Conservation (phyloP, 2,888 invertebrate genomes). For the Rhamnusium bicolor region DNA sequence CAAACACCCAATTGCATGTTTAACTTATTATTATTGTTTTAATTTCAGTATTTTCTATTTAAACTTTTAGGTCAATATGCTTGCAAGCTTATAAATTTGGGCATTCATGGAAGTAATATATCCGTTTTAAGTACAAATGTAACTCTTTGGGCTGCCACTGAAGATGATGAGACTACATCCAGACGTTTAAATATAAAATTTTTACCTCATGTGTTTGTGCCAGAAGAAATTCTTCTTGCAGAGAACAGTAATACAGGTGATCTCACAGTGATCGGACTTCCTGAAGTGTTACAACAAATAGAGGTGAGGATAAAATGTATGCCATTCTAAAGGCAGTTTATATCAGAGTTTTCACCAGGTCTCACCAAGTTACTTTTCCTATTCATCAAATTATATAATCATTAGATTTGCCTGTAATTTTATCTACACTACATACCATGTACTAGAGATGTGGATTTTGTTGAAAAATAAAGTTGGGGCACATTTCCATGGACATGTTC, state of each 20-base stretch:
- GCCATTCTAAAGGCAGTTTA: too few relatives aligned
- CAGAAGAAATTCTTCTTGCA: slow-evolving; percentile 55
- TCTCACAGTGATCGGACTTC: slow-evolving; percentile 73
- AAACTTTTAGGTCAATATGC: slow-evolving; percentile 65
- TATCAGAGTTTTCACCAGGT: too few relatives aligned
- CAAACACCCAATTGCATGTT: too few relatives aligned
- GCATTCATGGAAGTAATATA: slow-evolving; percentile 57
- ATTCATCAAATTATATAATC: too few relatives aligned
- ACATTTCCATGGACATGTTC: too few relatives aligned
- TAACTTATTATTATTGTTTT: background rate
- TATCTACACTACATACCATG: too few relatives aligned
- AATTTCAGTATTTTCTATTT: background rate
- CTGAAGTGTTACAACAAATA: slow-evolving; percentile 74
- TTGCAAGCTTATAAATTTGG: slow-evolving; percentile 64
- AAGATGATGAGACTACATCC: slow-evolving; percentile 59
- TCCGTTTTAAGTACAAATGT: slow-evolving; percentile 64
- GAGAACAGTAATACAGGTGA: slow-evolving; percentile 56
- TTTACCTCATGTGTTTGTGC: slow-evolving; percentile 65
- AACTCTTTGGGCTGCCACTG: slow-evolving; percentile 63
- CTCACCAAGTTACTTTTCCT: too few relatives aligned
- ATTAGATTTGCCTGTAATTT: too few relatives aligned
- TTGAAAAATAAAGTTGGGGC: too few relatives aligned
- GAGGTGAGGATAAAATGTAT: slow-evolving; percentile 67
- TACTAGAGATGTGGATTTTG: too few relatives aligned
- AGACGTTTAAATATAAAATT: slow-evolving; percentile 63